Conservation (phyloP, 2,113 vertebrate genomes). For the Hirundichthys speculiger region DNA sequence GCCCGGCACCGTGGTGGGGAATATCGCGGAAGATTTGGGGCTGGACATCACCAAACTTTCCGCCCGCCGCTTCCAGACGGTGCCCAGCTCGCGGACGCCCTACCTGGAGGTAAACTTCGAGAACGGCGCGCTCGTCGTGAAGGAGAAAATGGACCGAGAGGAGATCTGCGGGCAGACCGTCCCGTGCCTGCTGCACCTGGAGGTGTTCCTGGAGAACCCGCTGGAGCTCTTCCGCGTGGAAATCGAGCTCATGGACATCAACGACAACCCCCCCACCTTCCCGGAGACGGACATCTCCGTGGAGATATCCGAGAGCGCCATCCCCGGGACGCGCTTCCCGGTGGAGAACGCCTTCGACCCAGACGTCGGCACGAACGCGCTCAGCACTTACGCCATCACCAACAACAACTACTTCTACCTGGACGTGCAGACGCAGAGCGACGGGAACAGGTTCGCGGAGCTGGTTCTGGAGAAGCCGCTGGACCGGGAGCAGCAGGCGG, state of each 20-base stretch:
- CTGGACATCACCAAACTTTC: constrained; percentile 98
- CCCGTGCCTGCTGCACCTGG: constrained; percentile 91
- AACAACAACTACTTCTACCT: constrained; percentile 95
- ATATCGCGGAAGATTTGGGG: constrained; percentile 96
- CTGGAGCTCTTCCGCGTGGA: constrained; percentile 96
- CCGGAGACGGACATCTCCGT: constrained; percentile 94
- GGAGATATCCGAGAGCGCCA: constrained; percentile 97
- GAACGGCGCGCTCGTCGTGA: constrained; percentile 91
- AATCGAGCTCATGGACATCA: constrained; percentile 97
- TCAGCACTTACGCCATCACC: constrained; percentile 95
- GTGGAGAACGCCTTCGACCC: constrained; percentile 97
- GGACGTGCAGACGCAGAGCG: constrained; percentile 96
- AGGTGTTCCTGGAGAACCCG: constrained; percentile 97
- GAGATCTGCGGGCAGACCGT: constrained; percentile 93
- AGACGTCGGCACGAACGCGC: constrained; percentile 95
- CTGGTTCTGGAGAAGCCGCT: constrained; percentile 93
- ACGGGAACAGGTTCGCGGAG: constrained; percentile 95
- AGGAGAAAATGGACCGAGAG: constrained; percentile 94
- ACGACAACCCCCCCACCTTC: constrained; percentile 95
- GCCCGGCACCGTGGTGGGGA: constrained; percentile 95
- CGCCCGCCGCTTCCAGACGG: constrained; percentile 92
- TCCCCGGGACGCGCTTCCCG: constrained; percentile 95
- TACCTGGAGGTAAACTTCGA: constrained; percentile 95
- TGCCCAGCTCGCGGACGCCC: constrained; percentile 91
- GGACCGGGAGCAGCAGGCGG: constrained; percentile 96